phyloP scores from a whole-genome alignment of 2,888 invertebrate species.

The Antitype chi region DNA sequence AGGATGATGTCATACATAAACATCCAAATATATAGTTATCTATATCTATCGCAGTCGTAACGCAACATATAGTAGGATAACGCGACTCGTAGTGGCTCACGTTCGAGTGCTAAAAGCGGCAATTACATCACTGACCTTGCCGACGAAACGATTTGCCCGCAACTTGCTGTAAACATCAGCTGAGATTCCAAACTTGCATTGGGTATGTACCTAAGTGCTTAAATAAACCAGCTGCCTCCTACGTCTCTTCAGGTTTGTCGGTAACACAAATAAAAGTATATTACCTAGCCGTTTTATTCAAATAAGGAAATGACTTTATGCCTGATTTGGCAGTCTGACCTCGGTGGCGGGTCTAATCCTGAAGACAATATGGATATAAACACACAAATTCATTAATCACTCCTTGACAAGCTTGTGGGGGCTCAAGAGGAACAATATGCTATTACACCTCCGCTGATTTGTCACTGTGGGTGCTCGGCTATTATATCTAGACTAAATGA shows the following conservation, averaged over 20 bases:
- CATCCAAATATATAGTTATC: constrained; percentile 73
- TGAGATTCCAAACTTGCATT: constrained; percentile 76
- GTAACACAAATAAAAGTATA: constrained; percentile 52
- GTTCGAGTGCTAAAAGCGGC: constrained; percentile 85
- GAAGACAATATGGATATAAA: constrained; percentile 69
- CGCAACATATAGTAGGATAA: constrained; percentile 61
- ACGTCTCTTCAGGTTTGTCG: constrained; percentile 54
- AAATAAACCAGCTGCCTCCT: constrained; percentile 52
- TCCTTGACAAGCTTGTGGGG: constrained; percentile 74
- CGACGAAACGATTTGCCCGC: constrained; percentile 76
- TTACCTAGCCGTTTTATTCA: constrained; percentile 62
- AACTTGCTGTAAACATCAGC: constrained; percentile 82
- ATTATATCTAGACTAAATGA: constrained; percentile 79
- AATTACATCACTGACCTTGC: constrained; percentile 90
- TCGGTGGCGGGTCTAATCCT: constrained; percentile 71
- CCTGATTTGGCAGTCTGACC: constrained; percentile 69
- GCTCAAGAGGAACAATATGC: constrained; percentile 76
- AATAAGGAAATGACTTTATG: constrained; percentile 74
- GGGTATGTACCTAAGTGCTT: constrained; percentile 38
- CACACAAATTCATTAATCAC: constrained; percentile 72
- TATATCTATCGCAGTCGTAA: constrained; percentile 45
- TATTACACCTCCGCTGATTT: constrained; percentile 82
- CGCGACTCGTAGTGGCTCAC: constrained; percentile 75
- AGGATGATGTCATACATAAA: constrained; percentile 85
- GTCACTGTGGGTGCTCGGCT: constrained; percentile 78